Base-by-base conservation (phyloP, 1,140 invertebrate genomes). In the Zaprionus africanus region DNA sequence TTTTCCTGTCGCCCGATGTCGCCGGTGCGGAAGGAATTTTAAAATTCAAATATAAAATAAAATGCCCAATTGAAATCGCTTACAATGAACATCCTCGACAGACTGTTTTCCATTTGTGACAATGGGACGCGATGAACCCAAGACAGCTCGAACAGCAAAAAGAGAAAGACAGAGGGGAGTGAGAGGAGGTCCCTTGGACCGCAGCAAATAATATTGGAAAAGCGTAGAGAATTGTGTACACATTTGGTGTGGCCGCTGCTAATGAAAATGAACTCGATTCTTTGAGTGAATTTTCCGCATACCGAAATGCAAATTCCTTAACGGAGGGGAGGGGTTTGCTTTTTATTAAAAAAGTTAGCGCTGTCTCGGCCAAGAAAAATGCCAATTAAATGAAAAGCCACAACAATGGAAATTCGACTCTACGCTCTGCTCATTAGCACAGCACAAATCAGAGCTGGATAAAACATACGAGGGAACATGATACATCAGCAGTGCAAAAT, bases 11-110 rank as follows among this genome's bases (percentile, higher is more conserved):
- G 81, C 81, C 82, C 57, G 76, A 72, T 79, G 79, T 85, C 73
- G 75, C 73, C 85, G 82, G 62, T 77, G 84, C 84, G 88, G 86
- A 91, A 91, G 84, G 85, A 91, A 91, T 91, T 91, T 91, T 91
- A 91, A 91, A 91, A 91, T 91, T 91, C 90, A 91, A 91, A 91
- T 91, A 91, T 91, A 91, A 91, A 91, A 91, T 91, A 91, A 91
- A 91, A 88, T 91, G 76, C 84, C 85, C 88, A 91, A 91, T 91
- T 91, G 88, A 88, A 91, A 84, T 86, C 77, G 79, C 77, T 71
- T 76, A 88, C 88, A 91, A 81, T 86, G 86, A 76, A 73, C 73
- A 76, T 77, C 70, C 64, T 65, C 66, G 76, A 71, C 74, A 67
- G 70, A 46, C 75, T 62, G 66, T 71, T 72, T 57, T 74, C 63